Evolutionary conservation across 1,140 invertebrate species (phyloP), one percentile per base, ranked within the genome.

Genomic region (Drosophila oshimai): DNA sequence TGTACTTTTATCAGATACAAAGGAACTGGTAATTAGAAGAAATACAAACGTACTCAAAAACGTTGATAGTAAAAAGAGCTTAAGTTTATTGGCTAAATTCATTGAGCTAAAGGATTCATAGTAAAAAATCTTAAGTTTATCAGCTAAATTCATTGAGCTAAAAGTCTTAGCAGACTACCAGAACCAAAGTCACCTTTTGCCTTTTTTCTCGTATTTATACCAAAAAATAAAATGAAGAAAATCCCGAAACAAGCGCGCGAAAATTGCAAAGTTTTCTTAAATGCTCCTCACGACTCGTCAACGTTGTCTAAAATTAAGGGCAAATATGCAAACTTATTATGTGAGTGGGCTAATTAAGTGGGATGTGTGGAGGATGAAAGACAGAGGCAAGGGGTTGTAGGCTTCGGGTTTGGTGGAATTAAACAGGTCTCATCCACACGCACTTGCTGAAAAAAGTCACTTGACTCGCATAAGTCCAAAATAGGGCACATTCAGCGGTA

Each of bases 231-330:
- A 34, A 17, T 15, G 28, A 6, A 12, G 24, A 26, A 51, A 76
- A 57, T 61, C 67, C 42, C 58, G n/a, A 76, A 80, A 80, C 69
- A 87, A 87, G 80, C 68, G 80, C 80, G 76, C 77, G 81, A 76
- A 86, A 86, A 86, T 86, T 86, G 69, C 76, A 86, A 86, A 86
- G 81, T 86, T 86, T 86, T 80, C 81, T 87, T 86, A 86, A 86
- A 87, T 86, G 81, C 77, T 87, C 42, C 57, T 44, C 54, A 45
- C 37, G 68, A 15, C 42, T 62, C 58, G 57, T 79, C 68, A 71
- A 71, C 68, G 69, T 61, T 61, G 54, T 74, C 50, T 62, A 75
- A 86, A 87, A 86, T 87, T 81, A 76, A 87, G 78, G 72, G 76
- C 72, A 87, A 86, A 74, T 81, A 86, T 87, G 81, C 81, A 87